Percentiles rank a stretch among this genome's conserved stretches.
Conservation (phyloP, 2,797 vertebrate genomes). For the Anguilla anguilla region DNA sequence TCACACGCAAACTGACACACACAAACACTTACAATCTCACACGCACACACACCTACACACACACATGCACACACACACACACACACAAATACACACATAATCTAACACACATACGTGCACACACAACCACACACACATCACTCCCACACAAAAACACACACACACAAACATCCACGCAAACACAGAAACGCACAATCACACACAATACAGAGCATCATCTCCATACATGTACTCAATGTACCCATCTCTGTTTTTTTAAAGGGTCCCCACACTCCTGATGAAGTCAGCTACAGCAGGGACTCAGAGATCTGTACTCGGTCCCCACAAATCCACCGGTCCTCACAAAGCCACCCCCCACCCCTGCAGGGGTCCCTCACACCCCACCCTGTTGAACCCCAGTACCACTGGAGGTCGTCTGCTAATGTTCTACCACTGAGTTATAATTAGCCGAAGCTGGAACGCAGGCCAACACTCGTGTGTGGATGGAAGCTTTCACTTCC, state of each 20-base stretch:
- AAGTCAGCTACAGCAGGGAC: too few species aligned
- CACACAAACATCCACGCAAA: slow-evolving; percentile 34
- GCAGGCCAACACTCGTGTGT: not conserved
- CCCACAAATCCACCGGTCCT: too few species aligned
- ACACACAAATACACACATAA: slow-evolving; percentile 25
- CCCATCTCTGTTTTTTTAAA: too few species aligned
- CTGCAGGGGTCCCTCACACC: too few species aligned
- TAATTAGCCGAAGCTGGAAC: not conserved
- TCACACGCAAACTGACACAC: slow-evolving; percentile 8
- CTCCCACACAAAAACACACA: slow-evolving; percentile 49
- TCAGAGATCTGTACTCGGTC: too few species aligned
- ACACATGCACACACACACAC: slow-evolving; percentile 31
- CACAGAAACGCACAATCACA: not conserved
- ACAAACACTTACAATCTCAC: slow-evolving; percentile 16
- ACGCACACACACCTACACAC: slow-evolving; percentile 36
- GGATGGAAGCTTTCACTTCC: not conserved
- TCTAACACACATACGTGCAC: slow-evolving; percentile 33
- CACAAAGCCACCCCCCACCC: too few species aligned
- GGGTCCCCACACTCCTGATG: too few species aligned
- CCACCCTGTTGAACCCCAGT: too few species aligned
- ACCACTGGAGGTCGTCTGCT: not conserved
- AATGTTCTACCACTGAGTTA: not conserved
- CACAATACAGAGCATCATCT: not conserved
- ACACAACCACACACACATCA: slow-evolving; percentile 45
- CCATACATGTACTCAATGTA: too few species aligned